Conservation (phyloP, 2,113 vertebrate species). For the Trichomycterus rosablanca region DNA sequence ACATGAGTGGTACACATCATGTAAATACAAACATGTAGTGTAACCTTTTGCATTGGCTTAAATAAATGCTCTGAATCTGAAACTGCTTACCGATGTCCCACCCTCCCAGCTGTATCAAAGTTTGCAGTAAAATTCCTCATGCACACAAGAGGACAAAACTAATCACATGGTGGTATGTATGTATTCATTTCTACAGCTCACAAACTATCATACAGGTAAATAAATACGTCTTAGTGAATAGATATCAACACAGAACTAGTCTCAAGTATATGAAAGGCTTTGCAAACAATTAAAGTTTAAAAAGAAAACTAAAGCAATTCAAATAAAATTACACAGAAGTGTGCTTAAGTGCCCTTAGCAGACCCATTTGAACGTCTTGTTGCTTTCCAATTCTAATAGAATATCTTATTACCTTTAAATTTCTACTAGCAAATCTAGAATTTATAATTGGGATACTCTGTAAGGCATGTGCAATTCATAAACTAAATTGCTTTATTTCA, state of each 20-base stretch:
- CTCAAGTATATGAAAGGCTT: conserved; percentile 20
- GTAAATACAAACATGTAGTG: conserved; percentile 28
- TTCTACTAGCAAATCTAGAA: conserved; percentile 32
- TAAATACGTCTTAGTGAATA: conserved; percentile 30
- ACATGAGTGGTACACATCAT: conserved; percentile 25
- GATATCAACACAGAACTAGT: conserved; percentile 9
- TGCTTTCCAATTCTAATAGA: no score
- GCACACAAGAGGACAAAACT: conserved; percentile 22
- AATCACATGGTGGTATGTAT: conserved; percentile 21
- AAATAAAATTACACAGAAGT: background rate
- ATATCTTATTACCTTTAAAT: conserved; percentile 8
- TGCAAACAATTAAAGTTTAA: conserved; percentile 18
- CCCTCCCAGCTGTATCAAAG: conserved; percentile 5
- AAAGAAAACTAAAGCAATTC: conserved; percentile 18
- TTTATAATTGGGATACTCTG: conserved; percentile 30
- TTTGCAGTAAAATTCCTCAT: conserved; percentile 29
- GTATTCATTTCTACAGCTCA: conserved; percentile 38
- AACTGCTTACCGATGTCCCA: background rate
- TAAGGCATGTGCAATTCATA: conserved; percentile 56
- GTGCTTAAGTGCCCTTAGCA: conserved; percentile 38
- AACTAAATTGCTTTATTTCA: conserved; percentile 56
- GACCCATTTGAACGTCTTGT: conserved; percentile 16
- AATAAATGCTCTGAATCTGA: background rate
- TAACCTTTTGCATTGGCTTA: conserved; percentile 16
- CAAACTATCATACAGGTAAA: conserved; percentile 40